phyloP scores from a whole-genome alignment of 2,888 invertebrate genomes.

The Lomographa bimaculata region DNA sequence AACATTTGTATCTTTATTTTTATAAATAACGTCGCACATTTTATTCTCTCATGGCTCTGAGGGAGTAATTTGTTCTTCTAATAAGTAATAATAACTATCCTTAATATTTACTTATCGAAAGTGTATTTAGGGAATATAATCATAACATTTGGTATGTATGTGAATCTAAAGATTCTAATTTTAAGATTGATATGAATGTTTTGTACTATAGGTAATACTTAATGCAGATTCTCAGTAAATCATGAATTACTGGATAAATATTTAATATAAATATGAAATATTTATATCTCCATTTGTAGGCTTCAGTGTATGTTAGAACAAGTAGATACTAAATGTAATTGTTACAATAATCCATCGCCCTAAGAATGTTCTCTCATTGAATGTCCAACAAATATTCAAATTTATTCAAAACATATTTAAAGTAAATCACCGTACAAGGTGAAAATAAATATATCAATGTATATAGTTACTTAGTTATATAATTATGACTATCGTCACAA shows the following conservation, averaged over 20 bases:
- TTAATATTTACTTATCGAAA: too few relatives aligned
- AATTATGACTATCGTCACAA: conserved; percentile 43
- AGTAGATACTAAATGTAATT: conserved; percentile 8
- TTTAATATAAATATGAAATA: background rate
- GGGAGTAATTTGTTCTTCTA: conserved; percentile 3
- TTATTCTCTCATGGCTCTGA: conserved; percentile 6
- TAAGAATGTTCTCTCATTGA: too few relatives aligned
- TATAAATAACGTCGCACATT: conserved; percentile 6
- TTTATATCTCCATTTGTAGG: conserved; percentile 12
- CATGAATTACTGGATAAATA: conserved; percentile 2
- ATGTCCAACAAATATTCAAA: too few relatives aligned
- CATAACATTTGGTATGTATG: conserved; percentile 1
- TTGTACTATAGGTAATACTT: background rate
- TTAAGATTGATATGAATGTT: conserved; percentile 3
- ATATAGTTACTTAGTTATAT: conserved; percentile 64
- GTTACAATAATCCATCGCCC: conserved; percentile 7
- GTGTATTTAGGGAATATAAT: conserved; percentile 13
- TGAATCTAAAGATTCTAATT: background rate
- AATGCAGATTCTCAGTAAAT: background rate
- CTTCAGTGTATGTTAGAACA: conserved; percentile 15
- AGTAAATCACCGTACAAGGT: conserved; percentile 73
- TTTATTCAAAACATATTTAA: conserved; percentile 2
- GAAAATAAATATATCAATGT: conserved; percentile 82
- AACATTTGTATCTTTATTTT: too few relatives aligned
- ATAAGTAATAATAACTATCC: background rate